phyloP scores from a whole-genome alignment of 2,797 vertebrate species.

The Pristis pectinata region DNA sequence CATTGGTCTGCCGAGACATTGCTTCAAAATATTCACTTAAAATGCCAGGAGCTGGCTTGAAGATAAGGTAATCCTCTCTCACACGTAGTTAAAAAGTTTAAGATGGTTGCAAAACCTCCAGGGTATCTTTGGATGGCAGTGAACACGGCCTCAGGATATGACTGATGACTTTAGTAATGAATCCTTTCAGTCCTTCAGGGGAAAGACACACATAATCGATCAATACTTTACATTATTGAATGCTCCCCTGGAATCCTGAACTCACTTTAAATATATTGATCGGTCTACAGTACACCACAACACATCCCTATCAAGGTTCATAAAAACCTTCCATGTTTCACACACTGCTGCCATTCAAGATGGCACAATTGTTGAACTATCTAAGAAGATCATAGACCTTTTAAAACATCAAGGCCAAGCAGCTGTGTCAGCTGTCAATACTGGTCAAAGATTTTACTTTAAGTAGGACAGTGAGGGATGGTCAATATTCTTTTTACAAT shows the following conservation, averaged over 20 bases:
- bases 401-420: not conserved
- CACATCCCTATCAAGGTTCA: not conserved
- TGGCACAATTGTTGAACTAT: not conserved
- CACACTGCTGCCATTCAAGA: not conserved
- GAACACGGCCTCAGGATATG: not conserved
- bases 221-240: slow-evolving; percentile 18
- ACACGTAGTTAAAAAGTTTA: not conserved
- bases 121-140: not conserved
- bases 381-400: not conserved
- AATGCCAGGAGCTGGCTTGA: not conserved
- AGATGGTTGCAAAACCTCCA: not conserved
- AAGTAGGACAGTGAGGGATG: not conserved
- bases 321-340: not conserved
- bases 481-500: not conserved
- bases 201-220: not conserved
- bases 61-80: not conserved
- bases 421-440: not conserved
- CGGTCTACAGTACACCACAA: not conserved
- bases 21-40: not conserved
- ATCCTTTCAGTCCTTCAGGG: slow-evolving; percentile 17
- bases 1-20: not conserved
- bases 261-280: slow-evolving; percentile 18
- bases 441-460: not conserved
- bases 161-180: slow-evolving; percentile 14
- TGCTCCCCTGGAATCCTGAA: slow-evolving; percentile 4